These are phyloP conservation scores for Cyphomyrus discorhynchus DNA, from an alignment of 2,113 vertebrate genomes.

Conservation along the genomic window DNA sequence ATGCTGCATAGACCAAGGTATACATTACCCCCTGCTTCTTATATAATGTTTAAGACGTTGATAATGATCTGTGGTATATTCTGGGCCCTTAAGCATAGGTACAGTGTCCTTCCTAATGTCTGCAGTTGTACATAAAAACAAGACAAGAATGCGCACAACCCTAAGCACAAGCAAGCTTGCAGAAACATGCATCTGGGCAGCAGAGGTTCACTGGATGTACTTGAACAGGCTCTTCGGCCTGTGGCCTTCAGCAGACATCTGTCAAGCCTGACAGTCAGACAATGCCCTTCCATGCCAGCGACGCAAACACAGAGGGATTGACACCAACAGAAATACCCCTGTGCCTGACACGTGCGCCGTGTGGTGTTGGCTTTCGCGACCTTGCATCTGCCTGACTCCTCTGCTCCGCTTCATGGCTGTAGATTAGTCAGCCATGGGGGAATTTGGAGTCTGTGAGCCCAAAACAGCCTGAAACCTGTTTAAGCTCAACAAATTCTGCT, in stretches of 20 bases:
- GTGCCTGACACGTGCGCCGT: background rate
- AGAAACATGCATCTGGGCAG: background rate
- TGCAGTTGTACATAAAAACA: background rate
- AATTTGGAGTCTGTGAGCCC: background rate
- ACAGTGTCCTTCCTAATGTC: background rate
- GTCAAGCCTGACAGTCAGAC: background rate
- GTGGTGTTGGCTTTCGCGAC: constrained; percentile 16
- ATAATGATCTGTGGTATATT: background rate
- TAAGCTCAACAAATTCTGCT: background rate
- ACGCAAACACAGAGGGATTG: background rate
- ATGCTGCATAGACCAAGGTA: background rate
- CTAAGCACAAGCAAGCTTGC: background rate
- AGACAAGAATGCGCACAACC: background rate
- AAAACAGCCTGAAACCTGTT: background rate
- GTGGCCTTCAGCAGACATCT: background rate
- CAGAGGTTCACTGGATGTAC: background rate
- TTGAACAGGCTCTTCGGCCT: background rate
- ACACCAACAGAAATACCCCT: constrained; percentile 1
- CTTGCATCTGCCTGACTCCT: background rate
- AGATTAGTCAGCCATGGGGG: background rate
- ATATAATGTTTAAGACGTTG: background rate
- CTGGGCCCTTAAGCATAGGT: background rate
- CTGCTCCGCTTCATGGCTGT: background rate
- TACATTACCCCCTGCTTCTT: background rate
- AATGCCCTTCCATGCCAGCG: background rate